These are phyloP conservation scores for Zaprionus bogoriensis DNA, from an alignment of 2,888 invertebrate species.

Conservation along the genomic window DNA sequence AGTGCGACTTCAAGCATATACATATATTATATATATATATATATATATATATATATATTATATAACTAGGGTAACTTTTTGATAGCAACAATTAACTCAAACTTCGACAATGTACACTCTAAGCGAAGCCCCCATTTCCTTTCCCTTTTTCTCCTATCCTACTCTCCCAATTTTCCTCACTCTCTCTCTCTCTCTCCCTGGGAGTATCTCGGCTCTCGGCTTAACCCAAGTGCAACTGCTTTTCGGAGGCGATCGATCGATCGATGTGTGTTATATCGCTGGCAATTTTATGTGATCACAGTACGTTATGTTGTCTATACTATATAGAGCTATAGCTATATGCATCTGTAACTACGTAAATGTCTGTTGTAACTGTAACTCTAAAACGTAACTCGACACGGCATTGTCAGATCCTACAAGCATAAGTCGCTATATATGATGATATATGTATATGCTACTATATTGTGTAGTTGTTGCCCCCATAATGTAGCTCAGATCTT, in stretches of 20 bases:
- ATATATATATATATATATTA: conserved; percentile 8
- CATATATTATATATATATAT: conserved; percentile 18
- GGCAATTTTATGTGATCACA: conserved; percentile 54
- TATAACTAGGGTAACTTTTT: conserved; percentile 53
- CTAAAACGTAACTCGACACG: conserved; percentile 7
- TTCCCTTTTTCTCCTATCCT: no score
- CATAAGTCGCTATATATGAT: conserved; percentile 27
- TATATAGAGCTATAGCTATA: conserved; percentile 7
- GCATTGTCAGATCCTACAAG: conserved; percentile 28
- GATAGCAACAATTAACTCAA: conserved; percentile 44
- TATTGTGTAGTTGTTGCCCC: neutral
- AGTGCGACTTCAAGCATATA: conserved; percentile 18
- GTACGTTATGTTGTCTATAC: conserved; percentile 19
- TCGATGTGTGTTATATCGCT: conserved; percentile 9
- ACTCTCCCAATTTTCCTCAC: neutral
- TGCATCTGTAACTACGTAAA: conserved; percentile 4
- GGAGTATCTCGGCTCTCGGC: no score
- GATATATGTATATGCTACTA: conserved; percentile 9
- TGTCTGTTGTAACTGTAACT: conserved; percentile 21
- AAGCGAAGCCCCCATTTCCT: no score
- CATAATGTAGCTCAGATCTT: conserved; percentile 3
- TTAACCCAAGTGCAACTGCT: conserved; percentile 33
- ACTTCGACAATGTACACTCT: conserved; percentile 16
- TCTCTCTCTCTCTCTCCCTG: no score
- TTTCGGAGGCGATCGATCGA: conserved; percentile 27